A percentile compares a stretch with the other conserved stretches of the same genome.
phyloP scores from a whole-genome alignment of 2,888 invertebrate genomes.

The Portevinia maculata region DNA sequence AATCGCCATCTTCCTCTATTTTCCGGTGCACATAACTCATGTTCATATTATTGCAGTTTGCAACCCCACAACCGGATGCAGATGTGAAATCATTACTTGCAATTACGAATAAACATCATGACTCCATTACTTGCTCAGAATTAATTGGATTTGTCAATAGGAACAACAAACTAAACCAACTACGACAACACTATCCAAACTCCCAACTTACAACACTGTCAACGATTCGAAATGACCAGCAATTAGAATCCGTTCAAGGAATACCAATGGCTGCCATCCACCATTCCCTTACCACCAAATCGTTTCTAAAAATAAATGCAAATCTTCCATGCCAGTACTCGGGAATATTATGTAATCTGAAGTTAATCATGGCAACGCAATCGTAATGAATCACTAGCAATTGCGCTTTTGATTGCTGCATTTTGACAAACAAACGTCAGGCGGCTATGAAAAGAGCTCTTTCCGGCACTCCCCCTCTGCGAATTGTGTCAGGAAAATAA shows the following conservation, averaged over 20 bases:
- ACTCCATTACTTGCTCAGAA: constrained; percentile 63
- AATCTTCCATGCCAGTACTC: constrained; percentile 27
- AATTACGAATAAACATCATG: constrained; percentile 55
- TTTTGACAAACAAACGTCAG: constrained; percentile 64
- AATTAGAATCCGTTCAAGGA: constrained; percentile 40
- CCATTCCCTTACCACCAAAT: constrained; percentile 1
- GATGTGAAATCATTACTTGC: constrained; percentile 43
- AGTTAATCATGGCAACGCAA: constrained; percentile 42
- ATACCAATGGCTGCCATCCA: constrained; percentile 39
- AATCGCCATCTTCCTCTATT: constrained; percentile 1
- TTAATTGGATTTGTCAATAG: constrained; percentile 63
- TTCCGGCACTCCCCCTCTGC: constrained; percentile 45
- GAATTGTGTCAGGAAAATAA: constrained; percentile 61
- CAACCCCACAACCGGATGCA: constrained; percentile 58
- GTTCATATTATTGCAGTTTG: not conserved
- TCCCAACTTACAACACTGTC: constrained; percentile 52
- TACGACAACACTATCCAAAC: constrained; percentile 17
- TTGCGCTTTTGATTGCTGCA: constrained; percentile 43
- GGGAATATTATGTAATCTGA: constrained; percentile 47
- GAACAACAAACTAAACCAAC: constrained; percentile 12
- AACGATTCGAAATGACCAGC: constrained; percentile 53
- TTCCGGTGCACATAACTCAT: not conserved
- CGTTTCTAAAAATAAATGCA: constrained; percentile 42
- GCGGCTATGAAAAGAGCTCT: constrained; percentile 27
- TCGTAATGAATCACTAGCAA: constrained; percentile 65